Base-by-base conservation (phyloP, 1,140 invertebrate species). In the Coptotermes formosanus region DNA sequence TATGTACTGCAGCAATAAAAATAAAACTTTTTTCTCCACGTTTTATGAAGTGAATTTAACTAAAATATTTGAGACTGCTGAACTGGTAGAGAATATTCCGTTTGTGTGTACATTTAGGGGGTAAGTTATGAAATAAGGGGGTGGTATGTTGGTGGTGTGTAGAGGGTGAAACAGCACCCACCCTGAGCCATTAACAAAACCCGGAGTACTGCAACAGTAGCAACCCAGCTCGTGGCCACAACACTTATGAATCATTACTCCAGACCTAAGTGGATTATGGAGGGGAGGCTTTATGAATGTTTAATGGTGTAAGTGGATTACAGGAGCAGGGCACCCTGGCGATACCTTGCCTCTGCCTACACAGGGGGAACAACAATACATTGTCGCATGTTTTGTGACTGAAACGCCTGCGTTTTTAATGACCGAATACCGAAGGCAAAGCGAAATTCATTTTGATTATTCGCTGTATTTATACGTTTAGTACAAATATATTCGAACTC, bases 171-270 rank as follows among this genome's bases (percentile, higher is more conserved):
- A 25, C 21, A 64, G 59, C 59, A 64, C 11, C 48, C 48, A 48
- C 48, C 48, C 48, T 3, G 14, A 55, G 52, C 64, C 64, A 75
- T 75, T 75, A 75, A 75, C 64, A 75, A 75, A 75, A 75, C 64
- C 64, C 64, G 64, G 2, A 75, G 25, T 30, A 75, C 64, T 75
- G 64, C 64, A 30, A 30, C 88, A 75, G 64, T 11, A 64, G 59
- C 59, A 48, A 48, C 1, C 59, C 83, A 84, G 83, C 83, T 45
- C 85, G 85, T 86, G 64, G 85, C 85, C 69, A 82, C 85, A 85
- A 87, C 83, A 87, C 86, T 87, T 87, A 87, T 87, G 86, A 87
- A 87, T 87, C 86, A 87, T 87, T 87, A 87, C 86, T 87, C 83
- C 86, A 52, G 23, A 83, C 45, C 55, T 59, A 59, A 84, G 83